A percentile compares a stretch with the other conserved stretches of the same genome.
Evolutionary conservation across 2,888 invertebrate species (phyloP).

Genomic region (Dioctria rufipes): DNA sequence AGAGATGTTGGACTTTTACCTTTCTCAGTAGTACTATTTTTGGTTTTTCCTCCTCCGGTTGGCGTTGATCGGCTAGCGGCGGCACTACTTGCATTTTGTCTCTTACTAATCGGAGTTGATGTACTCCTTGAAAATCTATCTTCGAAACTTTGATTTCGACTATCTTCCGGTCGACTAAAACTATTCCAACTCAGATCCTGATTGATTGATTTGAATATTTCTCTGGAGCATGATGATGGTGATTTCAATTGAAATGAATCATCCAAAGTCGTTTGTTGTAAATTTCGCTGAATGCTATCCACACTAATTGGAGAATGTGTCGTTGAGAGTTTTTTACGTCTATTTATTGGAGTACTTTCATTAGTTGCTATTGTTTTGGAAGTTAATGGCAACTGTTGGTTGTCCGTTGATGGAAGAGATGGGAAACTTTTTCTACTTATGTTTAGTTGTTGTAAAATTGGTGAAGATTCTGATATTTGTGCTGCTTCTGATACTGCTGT

Average conservation of each 20-base stretch:
- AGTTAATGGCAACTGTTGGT: constrained; percentile 12
- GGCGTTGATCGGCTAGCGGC: constrained; percentile 40
- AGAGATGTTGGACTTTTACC: constrained; percentile 61
- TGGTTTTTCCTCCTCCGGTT: constrained; percentile 53
- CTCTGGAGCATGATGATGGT: constrained; percentile 26
- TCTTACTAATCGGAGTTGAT: constrained; percentile 53
- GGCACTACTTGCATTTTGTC: constrained; percentile 29
- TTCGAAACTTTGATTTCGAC: constrained; percentile 25
- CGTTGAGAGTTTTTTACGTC: constrained; percentile 7
- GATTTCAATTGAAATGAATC: constrained; percentile 45
- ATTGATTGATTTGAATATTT: constrained; percentile 4
- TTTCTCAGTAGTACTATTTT: constrained; percentile 55
- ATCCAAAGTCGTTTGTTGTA: not conserved
- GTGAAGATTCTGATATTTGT: not conserved
- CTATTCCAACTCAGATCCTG: not conserved
- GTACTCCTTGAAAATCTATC: constrained; percentile 13
- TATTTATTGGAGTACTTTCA: constrained; percentile 23
- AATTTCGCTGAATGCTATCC: not conserved
- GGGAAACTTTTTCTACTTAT: constrained; percentile 28
- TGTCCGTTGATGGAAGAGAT: not conserved
- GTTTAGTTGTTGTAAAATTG: not conserved
- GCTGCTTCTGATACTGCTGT: not conserved
- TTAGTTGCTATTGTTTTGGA: constrained; percentile 39
- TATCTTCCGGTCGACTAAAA: not conserved
- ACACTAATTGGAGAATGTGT: constrained; percentile 10